These are phyloP conservation scores for Hypercompe scribonia DNA, from an alignment of 2,888 invertebrate species.

Conservation along the genomic window DNA sequence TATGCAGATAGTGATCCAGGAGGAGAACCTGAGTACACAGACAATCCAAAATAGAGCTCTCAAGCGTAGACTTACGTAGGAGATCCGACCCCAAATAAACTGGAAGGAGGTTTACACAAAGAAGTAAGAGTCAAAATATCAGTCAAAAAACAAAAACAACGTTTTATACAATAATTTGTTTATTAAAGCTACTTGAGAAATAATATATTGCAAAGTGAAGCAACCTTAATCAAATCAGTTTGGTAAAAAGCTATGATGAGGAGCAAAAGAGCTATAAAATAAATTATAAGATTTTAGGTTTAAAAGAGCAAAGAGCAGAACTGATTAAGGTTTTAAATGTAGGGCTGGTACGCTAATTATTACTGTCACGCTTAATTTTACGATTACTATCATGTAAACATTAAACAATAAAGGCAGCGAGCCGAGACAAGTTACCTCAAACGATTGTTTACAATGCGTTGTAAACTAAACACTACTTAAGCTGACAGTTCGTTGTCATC, in stretches of 20 bases:
- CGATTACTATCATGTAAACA: slow-evolving; percentile 73
- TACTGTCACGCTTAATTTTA: slow-evolving; percentile 48
- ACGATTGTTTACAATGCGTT: slow-evolving; percentile 77
- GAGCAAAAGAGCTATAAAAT: too few relatives aligned
- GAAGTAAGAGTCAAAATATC: too few relatives aligned
- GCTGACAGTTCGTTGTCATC: slow-evolving; percentile 83
- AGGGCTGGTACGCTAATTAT: slow-evolving; percentile 23
- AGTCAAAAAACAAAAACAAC: neutral
- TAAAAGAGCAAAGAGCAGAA: neutral
- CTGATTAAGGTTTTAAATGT: slow-evolving; percentile 14
- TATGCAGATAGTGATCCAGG: too few relatives aligned
- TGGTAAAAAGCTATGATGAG: too few relatives aligned
- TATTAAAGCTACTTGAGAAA: neutral
- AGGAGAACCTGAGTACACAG: too few relatives aligned
- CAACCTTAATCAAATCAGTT: too few relatives aligned
- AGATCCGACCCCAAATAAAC: neutral
- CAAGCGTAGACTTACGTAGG: neutral
- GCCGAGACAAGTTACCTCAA: slow-evolving; percentile 74
- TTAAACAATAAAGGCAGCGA: slow-evolving; percentile 74
- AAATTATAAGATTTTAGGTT: neutral
- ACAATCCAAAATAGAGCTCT: neutral
- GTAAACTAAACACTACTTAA: slow-evolving; percentile 84
- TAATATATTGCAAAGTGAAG: neutral
- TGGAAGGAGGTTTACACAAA: neutral
- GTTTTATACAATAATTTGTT: neutral